A percentile compares a stretch with the other conserved stretches of the same genome.
These are phyloP conservation scores for Zaprionus gabonicus DNA, from an alignment of 1,140 invertebrate species.

Conservation along the genomic window DNA sequence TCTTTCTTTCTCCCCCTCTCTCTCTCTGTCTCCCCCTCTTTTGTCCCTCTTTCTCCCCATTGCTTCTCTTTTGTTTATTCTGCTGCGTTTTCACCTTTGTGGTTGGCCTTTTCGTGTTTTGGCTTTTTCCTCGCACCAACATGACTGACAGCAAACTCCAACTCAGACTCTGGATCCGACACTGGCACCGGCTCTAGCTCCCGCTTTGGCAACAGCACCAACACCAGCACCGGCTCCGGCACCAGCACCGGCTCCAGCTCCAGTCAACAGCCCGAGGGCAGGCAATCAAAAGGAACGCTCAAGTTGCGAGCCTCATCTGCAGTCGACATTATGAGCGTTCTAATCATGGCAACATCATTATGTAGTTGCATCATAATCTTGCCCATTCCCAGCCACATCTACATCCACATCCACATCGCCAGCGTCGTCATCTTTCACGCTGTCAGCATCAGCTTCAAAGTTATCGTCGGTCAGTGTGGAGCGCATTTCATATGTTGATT, in stretches of 20 bases:
- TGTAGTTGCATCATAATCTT: slow-evolving; percentile 2
- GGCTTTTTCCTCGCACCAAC: slow-evolving; percentile 1
- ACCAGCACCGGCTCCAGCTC: not conserved
- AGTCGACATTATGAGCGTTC: slow-evolving; percentile 8
- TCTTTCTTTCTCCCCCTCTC: too few relatives aligned
- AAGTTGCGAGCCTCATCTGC: slow-evolving; percentile 4
- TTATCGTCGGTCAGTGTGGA: not conserved
- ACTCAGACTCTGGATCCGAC: not conserved
- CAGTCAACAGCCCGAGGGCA: slow-evolving; percentile 7
- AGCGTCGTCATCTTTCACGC: not conserved
- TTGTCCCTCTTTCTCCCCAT: not conserved
- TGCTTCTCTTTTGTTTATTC: not conserved
- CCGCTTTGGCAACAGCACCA: not conserved
- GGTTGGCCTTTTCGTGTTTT: slow-evolving; percentile 18
- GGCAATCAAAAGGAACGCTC: slow-evolving; percentile 10
- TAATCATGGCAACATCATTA: slow-evolving; percentile 10
- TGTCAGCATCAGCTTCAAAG: not conserved
- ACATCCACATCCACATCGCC: not conserved
- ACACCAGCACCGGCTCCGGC: not conserved
- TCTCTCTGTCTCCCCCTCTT: not conserved
- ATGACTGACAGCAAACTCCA: not conserved
- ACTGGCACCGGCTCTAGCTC: not conserved
- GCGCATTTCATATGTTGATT: slow-evolving; percentile 18
- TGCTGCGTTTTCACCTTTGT: slow-evolving; percentile 20
- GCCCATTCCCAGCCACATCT: not conserved